A percentile compares a stretch with the other conserved stretches of the same genome.
phyloP scores from a whole-genome alignment of 1,140 invertebrate species.

The Drosophila bocki region DNA sequence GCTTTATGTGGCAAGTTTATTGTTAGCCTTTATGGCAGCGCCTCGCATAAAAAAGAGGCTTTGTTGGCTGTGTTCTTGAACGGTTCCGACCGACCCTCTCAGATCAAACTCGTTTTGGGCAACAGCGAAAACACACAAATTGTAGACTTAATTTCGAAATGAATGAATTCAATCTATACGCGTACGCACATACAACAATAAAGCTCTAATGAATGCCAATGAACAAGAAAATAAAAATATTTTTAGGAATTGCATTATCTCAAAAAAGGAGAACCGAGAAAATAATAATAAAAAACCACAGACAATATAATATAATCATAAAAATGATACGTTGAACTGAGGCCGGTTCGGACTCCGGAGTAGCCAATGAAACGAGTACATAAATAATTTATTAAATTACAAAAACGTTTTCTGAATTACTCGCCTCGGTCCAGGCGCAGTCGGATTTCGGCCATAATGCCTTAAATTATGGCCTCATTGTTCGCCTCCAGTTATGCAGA shows the following conservation, averaged over 20 bases:
- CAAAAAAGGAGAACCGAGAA: constrained; percentile 18
- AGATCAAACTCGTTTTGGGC: constrained; percentile 58
- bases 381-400: constrained; percentile 81
- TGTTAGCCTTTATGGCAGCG: constrained; percentile 68
- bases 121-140: constrained; percentile 52
- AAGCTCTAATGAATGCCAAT: constrained; percentile 69
- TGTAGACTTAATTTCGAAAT: constrained; percentile 66
- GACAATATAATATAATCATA: constrained; percentile 59
- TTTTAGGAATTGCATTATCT: constrained; percentile 57
- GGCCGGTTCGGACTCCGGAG: constrained; percentile 1
- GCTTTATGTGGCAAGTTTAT: constrained; percentile 78
- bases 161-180: constrained; percentile 59
- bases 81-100: constrained; percentile 41
- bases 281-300: constrained; percentile 17
- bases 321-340: constrained; percentile 58
- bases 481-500: constrained; percentile 56
- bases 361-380: constrained; percentile 68
- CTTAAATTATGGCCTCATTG: constrained; percentile 80
- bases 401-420: constrained; percentile 72
- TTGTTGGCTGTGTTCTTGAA: constrained; percentile 70
- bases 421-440: constrained; percentile 25
- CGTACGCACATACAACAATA: constrained; percentile 65
- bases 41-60: constrained; percentile 52
- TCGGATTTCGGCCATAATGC: constrained; percentile 75
- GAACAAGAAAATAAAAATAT: constrained; percentile 55